Conservation (phyloP, 2,888 invertebrate species). For the Campoplex nolae region DNA sequence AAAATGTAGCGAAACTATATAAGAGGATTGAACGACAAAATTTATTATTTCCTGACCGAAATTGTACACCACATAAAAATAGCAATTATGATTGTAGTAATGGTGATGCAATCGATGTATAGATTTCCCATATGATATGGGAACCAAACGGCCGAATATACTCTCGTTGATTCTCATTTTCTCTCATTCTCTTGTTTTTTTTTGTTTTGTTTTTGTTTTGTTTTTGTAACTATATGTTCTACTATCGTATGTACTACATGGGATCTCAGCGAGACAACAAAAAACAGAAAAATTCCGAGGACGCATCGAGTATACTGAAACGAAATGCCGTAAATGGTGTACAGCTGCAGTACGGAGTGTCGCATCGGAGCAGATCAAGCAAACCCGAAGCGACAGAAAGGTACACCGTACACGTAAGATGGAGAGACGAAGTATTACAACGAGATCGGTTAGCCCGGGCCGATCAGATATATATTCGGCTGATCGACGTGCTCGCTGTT, state of each 20-base stretch:
- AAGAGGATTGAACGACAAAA: too few relatives aligned
- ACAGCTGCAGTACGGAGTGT: slow-evolving; percentile 73
- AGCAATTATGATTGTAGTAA: not conserved
- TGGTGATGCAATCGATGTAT: not conserved
- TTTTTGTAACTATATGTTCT: not conserved
- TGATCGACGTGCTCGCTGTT: slow-evolving; percentile 25
- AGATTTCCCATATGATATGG: too few relatives aligned
- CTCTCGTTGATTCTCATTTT: not conserved
- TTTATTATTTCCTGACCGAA: too few relatives aligned
- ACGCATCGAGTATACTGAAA: slow-evolving; percentile 44
- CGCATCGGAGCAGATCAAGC: slow-evolving; percentile 67
- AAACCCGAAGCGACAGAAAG: slow-evolving; percentile 33
- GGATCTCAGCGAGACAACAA: slow-evolving; percentile 13
- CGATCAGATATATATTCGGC: slow-evolving; percentile 57
- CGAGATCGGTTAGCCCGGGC: slow-evolving; percentile 2
- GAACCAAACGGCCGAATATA: not conserved
- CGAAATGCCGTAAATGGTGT: slow-evolving; percentile 75
- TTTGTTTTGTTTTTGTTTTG: too few relatives aligned
- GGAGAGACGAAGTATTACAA: slow-evolving; percentile 34
- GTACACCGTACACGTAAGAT: slow-evolving; percentile 13
- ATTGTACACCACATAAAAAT: too few relatives aligned
- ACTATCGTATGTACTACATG: slow-evolving; percentile 26
- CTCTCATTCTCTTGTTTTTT: not conserved
- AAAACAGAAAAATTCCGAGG: slow-evolving; percentile 53
- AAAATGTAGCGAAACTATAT: too few relatives aligned